Evolutionary conservation across 1,140 invertebrate genomes (phyloP).

Genomic region (Anastrepha obliqua): DNA sequence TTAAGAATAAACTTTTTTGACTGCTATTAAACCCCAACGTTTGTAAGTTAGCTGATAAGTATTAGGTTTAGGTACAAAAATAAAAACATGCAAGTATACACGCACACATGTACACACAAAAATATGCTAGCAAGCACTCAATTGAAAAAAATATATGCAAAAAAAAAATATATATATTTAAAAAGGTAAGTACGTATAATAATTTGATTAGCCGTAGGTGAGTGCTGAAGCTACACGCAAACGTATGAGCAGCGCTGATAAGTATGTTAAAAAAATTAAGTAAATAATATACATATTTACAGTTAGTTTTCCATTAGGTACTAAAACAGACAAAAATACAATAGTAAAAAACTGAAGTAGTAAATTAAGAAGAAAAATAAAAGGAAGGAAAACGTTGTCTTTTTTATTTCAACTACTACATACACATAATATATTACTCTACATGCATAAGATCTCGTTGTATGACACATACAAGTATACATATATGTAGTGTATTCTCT

Average conservation of each 20-base stretch:
- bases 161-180: neutral
- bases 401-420: neutral
- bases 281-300: neutral
- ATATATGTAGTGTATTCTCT: neutral
- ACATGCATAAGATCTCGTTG: constrained; percentile 40
- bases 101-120: constrained; percentile 23
- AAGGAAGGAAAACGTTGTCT: neutral
- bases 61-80: neutral
- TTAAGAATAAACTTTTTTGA: constrained; percentile 65
- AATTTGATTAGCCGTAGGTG: neutral
- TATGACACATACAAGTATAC: neutral
- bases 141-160: neutral
- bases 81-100: constrained; percentile 13
- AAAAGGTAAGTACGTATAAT: neutral
- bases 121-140: neutral
- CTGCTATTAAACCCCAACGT: constrained; percentile 74
- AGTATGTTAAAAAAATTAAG: constrained; percentile 3
- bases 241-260: neutral
- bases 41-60: constrained; percentile 53
- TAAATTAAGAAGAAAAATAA: neutral
- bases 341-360: neutral
- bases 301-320: neutral
- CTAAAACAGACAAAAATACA: neutral
- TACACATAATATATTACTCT: neutral
- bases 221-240: neutral